Evolutionary conservation across 2,888 invertebrate genomes (phyloP), one percentile per base, ranked within the genome.

Genomic region (Lasioglossum leucozonium): DNA sequence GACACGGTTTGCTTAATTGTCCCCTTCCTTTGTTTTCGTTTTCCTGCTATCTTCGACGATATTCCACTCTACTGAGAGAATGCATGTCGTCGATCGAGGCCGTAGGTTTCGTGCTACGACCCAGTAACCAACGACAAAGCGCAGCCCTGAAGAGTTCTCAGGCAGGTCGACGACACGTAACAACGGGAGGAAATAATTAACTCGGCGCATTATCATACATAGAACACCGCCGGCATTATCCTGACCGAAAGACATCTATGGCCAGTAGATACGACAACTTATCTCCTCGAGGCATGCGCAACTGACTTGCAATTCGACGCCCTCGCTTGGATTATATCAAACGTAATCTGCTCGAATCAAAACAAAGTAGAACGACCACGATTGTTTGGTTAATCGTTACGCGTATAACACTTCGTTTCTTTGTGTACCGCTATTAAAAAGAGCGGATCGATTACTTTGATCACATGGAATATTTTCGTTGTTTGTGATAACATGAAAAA

Each of bases 131-230:
- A 82, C 74, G 71, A 85, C 81, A 55, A n/a, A n/a, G 65, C n/a
- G 42, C 72, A 77, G 85, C 37, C 77, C 77, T 72, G 79, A 81
- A 84, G 84, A 77, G 87, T 88, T 88, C 88, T 82, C 88, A 88
- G 88, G 79, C 71, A 88, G 88, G 88, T 88, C 88, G 86, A 86
- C 82, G 88, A 83, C 88, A 88, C 86, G 82, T 79, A 88, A 88
- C 88, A 88, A 87, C 88, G 84, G 82, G 82, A 88, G 88, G 88
- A 88, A 88, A 88, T 88, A 88, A 88, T 88, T 88, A 88, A 85
- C 88, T 88, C 82, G 72, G 18, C 30, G 73, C 88, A 88, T 88
- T 88, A 88, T 87, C 88, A 84, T 88, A 82, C 77, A 62, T 76
- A 67, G 78, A 77, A 77, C 86, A 69, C 79, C 65, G 73, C 37